Evolutionary conservation across 2,113 vertebrate species (phyloP).

Genomic region (Pteruthius melanotis): DNA sequence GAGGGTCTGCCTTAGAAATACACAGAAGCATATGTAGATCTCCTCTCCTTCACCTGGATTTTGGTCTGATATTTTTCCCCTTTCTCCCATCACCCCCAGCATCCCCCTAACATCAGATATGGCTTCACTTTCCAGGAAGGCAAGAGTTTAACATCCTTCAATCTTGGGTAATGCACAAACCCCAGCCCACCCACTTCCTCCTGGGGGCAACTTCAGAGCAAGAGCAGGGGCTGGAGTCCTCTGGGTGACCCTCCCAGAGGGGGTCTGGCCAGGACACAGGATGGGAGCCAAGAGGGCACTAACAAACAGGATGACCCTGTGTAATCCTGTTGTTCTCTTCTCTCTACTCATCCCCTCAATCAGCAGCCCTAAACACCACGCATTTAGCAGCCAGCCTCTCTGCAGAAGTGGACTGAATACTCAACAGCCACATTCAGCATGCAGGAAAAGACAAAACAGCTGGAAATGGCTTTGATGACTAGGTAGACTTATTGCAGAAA

Average conservation of each 20-base stretch:
- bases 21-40: not conserved
- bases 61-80: not conserved
- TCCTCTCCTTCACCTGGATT: not conserved
- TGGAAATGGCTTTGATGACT: not conserved
- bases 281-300: not conserved
- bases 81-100: not conserved
- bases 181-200: not conserved
- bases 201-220: not conserved
- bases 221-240: not conserved
- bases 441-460: not conserved
- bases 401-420: not conserved
- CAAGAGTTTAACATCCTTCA: not conserved
- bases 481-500: not conserved
- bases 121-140: not conserved
- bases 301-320: conserved; percentile 28
- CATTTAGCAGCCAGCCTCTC: not conserved
- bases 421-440: not conserved
- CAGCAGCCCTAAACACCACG: rapidly evolving
- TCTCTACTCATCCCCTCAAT: not conserved
- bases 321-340: not conserved
- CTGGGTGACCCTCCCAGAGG: not conserved
- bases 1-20: not conserved
- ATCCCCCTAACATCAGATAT: not conserved
- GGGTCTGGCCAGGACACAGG: not conserved
- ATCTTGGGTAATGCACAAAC: not conserved